phyloP scores from a whole-genome alignment of 2,797 vertebrate genomes.

The Pelochelys cantorii region DNA sequence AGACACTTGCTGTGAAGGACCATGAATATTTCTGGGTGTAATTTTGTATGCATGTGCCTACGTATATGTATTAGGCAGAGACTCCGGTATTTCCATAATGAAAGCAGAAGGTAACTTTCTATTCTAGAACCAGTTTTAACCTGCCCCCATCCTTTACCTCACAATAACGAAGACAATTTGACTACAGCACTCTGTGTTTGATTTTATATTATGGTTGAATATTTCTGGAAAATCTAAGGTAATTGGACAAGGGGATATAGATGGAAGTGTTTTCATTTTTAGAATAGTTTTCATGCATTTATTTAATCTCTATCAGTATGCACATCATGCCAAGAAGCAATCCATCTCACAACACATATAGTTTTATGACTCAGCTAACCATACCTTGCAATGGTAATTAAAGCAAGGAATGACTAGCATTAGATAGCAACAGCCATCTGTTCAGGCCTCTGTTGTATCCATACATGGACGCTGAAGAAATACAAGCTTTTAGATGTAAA shows the following conservation, averaged over 20 bases:
- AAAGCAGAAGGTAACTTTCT: background rate
- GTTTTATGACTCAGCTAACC: background rate
- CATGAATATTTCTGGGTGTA: background rate
- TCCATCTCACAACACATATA: background rate
- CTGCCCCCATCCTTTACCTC: background rate
- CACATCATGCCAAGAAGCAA: background rate
- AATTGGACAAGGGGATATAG: background rate
- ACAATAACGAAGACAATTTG: background rate
- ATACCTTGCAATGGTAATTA: accelerated
- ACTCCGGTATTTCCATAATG: background rate
- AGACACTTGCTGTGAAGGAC: background rate
- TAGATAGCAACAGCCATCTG: background rate
- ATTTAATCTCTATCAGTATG: background rate
- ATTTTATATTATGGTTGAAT: background rate
- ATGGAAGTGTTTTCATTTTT: background rate
- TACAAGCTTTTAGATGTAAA: background rate
- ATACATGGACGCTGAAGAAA: background rate
- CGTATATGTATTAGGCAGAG: background rate
- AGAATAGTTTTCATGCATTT: background rate
- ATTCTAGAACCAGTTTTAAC: background rate
- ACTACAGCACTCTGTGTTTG: background rate
- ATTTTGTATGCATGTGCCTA: background rate
- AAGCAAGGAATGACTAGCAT: background rate
- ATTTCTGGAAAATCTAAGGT: background rate
- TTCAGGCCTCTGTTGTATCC: background rate